Evolutionary conservation across 1,140 invertebrate species (phyloP).

Genomic region (Halyomorpha halys): DNA sequence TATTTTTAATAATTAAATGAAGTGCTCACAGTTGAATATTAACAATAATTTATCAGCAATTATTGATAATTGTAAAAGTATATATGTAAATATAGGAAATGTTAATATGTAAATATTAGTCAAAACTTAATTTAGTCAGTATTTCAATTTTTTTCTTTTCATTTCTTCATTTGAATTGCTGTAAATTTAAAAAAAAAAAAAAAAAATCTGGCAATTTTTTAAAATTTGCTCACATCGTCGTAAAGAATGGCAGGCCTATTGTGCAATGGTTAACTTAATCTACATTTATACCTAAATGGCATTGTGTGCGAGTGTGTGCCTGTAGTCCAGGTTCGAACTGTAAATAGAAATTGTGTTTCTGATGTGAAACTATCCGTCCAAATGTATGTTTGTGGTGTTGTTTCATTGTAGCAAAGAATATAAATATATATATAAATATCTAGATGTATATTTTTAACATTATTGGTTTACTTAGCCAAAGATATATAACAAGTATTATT

Average conservation of each 20-base stretch:
- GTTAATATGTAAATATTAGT: too few species aligned
- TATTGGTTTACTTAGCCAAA: slow-evolving; percentile 3
- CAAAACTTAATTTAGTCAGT: too few species aligned
- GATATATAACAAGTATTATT: slow-evolving; percentile 3
- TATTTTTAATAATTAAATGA: too few species aligned
- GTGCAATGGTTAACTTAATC: slow-evolving; percentile 6
- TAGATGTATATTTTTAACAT: slow-evolving; percentile 6
- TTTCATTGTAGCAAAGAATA: background rate
- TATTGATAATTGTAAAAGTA: too few species aligned
- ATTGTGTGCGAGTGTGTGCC: background rate
- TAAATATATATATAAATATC: background rate
- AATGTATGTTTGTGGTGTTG: background rate
- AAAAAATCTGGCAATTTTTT: background rate
- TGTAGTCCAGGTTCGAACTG: background rate
- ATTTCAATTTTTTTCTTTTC: too few species aligned
- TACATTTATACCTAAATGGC: background rate
- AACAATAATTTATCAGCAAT: too few species aligned
- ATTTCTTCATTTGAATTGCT: too few species aligned
- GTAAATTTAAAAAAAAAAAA: too few species aligned
- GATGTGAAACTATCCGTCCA: slow-evolving; percentile 4
- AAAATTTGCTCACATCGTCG: slow-evolving; percentile 9
- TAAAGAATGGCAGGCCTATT: slow-evolving; percentile 5
- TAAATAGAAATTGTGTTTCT: background rate
- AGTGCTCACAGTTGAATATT: too few species aligned
- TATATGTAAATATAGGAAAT: too few species aligned